Conservation (phyloP, 2,888 invertebrate species). For the Trilocha varians region DNA sequence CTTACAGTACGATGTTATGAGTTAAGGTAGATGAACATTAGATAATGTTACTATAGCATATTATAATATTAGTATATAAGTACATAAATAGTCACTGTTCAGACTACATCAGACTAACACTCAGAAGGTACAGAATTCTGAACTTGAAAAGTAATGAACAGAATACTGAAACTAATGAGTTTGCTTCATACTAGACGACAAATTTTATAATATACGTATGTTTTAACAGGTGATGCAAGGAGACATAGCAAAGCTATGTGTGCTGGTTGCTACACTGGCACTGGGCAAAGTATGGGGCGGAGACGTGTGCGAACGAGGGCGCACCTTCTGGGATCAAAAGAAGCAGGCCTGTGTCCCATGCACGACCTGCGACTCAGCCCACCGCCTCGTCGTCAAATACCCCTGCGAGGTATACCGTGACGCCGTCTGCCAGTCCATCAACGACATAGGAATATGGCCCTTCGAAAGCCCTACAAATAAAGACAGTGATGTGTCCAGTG, state of each 20-base stretch:
- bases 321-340: constrained; percentile 80
- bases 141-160: too few relatives aligned
- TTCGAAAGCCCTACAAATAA: constrained; percentile 50
- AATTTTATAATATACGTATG: neutral
- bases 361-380: constrained; percentile 76
- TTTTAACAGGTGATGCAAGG: constrained; percentile 62
- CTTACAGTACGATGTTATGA: too few relatives aligned
- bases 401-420: constrained; percentile 85
- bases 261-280: constrained; percentile 57
- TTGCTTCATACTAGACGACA: too few relatives aligned
- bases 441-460: constrained; percentile 77
- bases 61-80: too few relatives aligned
- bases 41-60: too few relatives aligned
- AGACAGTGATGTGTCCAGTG: constrained; percentile 40
- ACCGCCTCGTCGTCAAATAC: constrained; percentile 75
- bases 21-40: too few relatives aligned
- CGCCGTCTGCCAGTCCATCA: constrained; percentile 81
- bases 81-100: too few relatives aligned
- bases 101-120: too few relatives aligned
- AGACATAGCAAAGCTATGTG: constrained; percentile 48
- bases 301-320: constrained; percentile 65
- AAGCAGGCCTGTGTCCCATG: constrained; percentile 79
- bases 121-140: too few relatives aligned
- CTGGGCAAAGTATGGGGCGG: constrained; percentile 40
- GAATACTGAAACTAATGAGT: too few relatives aligned